Percentiles rank a stretch among this genome's conserved stretches.
phyloP scores from a whole-genome alignment of 2,888 invertebrate species.

The Lasioglossum morio region DNA sequence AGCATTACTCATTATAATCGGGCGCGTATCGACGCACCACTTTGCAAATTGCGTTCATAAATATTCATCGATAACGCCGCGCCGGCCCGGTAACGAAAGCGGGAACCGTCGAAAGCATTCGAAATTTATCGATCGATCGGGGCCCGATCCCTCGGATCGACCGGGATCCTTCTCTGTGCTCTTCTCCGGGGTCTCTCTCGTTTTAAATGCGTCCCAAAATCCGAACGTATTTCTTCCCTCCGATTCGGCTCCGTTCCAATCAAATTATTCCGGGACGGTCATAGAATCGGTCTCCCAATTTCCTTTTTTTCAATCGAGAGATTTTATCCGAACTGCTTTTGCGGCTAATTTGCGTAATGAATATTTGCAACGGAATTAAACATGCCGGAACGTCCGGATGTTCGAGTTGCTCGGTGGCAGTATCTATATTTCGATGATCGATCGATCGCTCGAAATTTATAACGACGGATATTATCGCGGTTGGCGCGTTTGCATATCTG shows the following conservation, averaged over 20 bases:
- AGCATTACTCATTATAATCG: conserved; percentile 56
- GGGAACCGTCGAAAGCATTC: conserved; percentile 52
- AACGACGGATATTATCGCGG: neutral
- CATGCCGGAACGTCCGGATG: neutral
- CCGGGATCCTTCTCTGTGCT: conserved; percentile 25
- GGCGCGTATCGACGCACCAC: conserved; percentile 54
- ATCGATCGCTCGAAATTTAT: neutral
- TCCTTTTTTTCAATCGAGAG: neutral
- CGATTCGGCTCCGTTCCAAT: neutral
- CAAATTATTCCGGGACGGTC: neutral
- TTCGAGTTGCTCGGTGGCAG: neutral
- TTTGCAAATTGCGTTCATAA: conserved; percentile 61
- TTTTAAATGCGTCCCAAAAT: conserved; percentile 16
- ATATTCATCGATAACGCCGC: conserved; percentile 56
- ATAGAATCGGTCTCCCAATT: neutral
- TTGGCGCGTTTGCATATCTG: conserved; percentile 3
- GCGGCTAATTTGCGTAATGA: neutral
- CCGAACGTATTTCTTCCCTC: neutral
- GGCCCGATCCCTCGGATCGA: conserved; percentile 40
- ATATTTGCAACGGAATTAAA: neutral
- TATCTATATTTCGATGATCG: neutral
- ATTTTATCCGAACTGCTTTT: neutral
- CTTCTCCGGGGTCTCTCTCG: conserved; percentile 20
- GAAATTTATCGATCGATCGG: conserved; percentile 51
- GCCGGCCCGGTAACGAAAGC: conserved; percentile 42